Base-by-base conservation (phyloP, 2,113 vertebrate species). In the Xyliphius kryptos region DNA sequence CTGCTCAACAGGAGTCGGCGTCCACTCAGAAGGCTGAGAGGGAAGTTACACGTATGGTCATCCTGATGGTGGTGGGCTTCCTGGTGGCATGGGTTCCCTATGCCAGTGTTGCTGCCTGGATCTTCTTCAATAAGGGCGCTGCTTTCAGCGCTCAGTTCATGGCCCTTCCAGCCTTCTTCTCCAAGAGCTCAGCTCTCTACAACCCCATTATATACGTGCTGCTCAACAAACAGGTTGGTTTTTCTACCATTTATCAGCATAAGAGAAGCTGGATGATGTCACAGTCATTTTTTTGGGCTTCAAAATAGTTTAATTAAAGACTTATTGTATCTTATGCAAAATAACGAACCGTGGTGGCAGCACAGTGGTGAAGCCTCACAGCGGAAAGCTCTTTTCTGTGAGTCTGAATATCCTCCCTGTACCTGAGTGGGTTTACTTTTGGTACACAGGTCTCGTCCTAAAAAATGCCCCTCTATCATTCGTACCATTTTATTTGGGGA, bases 41-140 rank as follows among this genome's bases (percentile, higher is more conserved):
- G 60, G 85, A 88, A 80, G 86, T 88, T 52, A 88, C 86, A 0
- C 66, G 75, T 43, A 88, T 88, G 85, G 83, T 86, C 63, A 83
- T 83, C 75, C 77, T 88, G 22, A 88, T 88, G 84, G 82, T 85
- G 49, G 9, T 88, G 54, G 85, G 85, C 1, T 88, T 87, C 43
- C 59, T 87, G 67, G 11, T 82, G 71, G 84, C 84, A 56, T 88
- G 86, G 85, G 79, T 74, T 0, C 86, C 86, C 56, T 88, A 88
- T 0, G 82, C 85, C 0, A 66, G 65, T n/a, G 78, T 83, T 58
- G 83, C 86, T 0, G 80, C 82, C 56, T 88, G 83, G 84, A 87
- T 88, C 70, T 88, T 87, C 71, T 78, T 81, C 51, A 85, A 86
- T 71, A 83, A 82, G 67, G 86, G 86, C 57, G 80, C 74, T 0